phyloP scores from a whole-genome alignment of 2,888 invertebrate genomes.

The Rhagonycha fulva region DNA sequence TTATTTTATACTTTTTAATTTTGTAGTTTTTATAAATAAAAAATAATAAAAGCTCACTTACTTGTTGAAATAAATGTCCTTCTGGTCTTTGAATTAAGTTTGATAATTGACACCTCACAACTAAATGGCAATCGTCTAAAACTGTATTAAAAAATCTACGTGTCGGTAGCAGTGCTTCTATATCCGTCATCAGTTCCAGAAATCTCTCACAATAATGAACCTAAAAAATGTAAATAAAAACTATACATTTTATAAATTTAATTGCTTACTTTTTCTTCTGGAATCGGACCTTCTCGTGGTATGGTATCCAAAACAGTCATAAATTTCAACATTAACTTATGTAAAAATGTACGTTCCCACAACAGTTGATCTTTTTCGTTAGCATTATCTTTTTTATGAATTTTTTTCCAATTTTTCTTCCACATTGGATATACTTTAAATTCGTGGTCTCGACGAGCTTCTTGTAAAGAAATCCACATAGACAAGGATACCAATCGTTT shows the following conservation, averaged over 20 bases:
- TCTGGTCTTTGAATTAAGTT: constrained; percentile 74
- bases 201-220: constrained; percentile 92
- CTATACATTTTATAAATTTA: background rate
- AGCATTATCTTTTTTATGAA: constrained; percentile 83
- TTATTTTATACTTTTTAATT: background rate
- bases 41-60: constrained; percentile 56
- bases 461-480: constrained; percentile 91
- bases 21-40: constrained; percentile 1
- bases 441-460: constrained; percentile 82
- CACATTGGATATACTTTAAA: constrained; percentile 86
- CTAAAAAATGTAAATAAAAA: constrained; percentile 45
- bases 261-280: constrained; percentile 58
- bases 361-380: constrained; percentile 69
- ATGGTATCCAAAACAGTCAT: constrained; percentile 79
- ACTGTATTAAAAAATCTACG: constrained; percentile 96
- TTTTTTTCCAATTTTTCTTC: constrained; percentile 89
- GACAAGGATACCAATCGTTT: constrained; percentile 89
- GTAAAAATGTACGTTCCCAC: constrained; percentile 89
- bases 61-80: constrained; percentile 91
- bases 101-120: constrained; percentile 86
- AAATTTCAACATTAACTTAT: constrained; percentile 85
- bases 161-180: constrained; percentile 94
- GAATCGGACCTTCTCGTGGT: constrained; percentile 64
- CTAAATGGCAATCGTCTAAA: constrained; percentile 91
- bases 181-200: constrained; percentile 92